phyloP scores from a whole-genome alignment of 2,113 vertebrate species.

The Nanorana parkeri region DNA sequence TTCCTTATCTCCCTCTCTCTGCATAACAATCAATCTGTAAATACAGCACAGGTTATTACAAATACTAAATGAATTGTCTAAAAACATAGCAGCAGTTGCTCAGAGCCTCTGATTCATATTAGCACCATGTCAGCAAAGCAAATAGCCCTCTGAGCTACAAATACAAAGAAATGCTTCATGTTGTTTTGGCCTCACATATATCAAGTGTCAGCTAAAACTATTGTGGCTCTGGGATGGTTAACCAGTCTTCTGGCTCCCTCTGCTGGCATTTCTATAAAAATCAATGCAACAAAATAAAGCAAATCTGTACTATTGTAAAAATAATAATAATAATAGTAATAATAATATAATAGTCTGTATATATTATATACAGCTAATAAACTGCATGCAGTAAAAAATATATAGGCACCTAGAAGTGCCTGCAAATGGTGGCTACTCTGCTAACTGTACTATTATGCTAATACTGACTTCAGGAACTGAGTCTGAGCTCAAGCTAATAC shows the following conservation, averaged over 20 bases:
- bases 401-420: too few species aligned
- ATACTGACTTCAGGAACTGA: too few species aligned
- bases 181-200: conserved; percentile 33
- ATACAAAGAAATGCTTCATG: conserved; percentile 29
- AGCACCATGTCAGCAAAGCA: conserved; percentile 42
- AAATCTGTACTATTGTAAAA: too few species aligned
- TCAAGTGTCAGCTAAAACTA: conserved; percentile 7
- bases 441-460: too few species aligned
- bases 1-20: background rate
- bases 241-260: conserved; percentile 34
- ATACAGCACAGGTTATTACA: conserved; percentile 10
- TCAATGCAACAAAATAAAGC: background rate
- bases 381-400: too few species aligned
- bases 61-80: conserved; percentile 25
- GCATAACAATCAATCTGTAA: conserved; percentile 18
- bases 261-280: conserved; percentile 18
- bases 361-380: too few species aligned
- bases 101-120: conserved; percentile 20
- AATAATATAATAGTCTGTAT: too few species aligned
- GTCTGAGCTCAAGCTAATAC: too few species aligned
- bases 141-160: conserved; percentile 23
- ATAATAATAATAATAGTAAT: too few species aligned
- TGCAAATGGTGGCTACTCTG: too few species aligned
- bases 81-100: conserved; percentile 11
- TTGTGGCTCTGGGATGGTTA: background rate